Evolutionary conservation across 2,113 vertebrate genomes (phyloP).

Genomic region (Shinisaurus crocodilurus): DNA sequence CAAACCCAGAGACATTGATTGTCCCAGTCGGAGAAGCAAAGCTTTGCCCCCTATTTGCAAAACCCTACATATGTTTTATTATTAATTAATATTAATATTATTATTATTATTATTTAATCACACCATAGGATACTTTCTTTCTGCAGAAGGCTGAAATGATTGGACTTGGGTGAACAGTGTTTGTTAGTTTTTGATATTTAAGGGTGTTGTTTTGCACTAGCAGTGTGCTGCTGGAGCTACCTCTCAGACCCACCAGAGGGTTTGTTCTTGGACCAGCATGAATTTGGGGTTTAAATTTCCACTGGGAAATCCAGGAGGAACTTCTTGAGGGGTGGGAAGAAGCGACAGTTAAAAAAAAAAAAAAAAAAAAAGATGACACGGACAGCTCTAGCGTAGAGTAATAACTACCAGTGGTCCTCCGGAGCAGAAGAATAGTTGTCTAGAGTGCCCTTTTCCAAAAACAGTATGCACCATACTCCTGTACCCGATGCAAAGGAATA

Average conservation of each 20-base stretch:
- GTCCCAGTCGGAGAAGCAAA: conserved; percentile 45
- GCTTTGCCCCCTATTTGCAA: conserved; percentile 49
- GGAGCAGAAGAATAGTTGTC: neutral
- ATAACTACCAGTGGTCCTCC: neutral
- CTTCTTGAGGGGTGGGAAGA: neutral
- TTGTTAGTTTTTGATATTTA: conserved; percentile 61
- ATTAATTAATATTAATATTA: neutral
- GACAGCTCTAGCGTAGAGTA: neutral
- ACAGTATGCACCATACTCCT: no score
- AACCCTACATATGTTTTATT: conserved; percentile 52
- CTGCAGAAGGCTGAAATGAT: conserved; percentile 59
- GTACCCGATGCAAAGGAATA: no score
- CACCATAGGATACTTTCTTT: conserved; percentile 62
- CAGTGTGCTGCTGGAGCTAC: conserved; percentile 19
- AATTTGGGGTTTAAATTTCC: neutral
- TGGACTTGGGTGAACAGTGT: conserved; percentile 59
- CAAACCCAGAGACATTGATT: conserved; percentile 41
- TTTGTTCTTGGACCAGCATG: neutral
- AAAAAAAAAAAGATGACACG: no score
- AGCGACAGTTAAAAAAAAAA: no score
- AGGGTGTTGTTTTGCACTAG: conserved; percentile 11
- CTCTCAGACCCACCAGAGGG: neutral
- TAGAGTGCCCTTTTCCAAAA: neutral
- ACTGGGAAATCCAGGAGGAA: neutral
- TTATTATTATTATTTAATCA: conserved; percentile 52